These are phyloP conservation scores for Acleris emargana DNA, from an alignment of 2,888 invertebrate species.

Conservation along the genomic window DNA sequence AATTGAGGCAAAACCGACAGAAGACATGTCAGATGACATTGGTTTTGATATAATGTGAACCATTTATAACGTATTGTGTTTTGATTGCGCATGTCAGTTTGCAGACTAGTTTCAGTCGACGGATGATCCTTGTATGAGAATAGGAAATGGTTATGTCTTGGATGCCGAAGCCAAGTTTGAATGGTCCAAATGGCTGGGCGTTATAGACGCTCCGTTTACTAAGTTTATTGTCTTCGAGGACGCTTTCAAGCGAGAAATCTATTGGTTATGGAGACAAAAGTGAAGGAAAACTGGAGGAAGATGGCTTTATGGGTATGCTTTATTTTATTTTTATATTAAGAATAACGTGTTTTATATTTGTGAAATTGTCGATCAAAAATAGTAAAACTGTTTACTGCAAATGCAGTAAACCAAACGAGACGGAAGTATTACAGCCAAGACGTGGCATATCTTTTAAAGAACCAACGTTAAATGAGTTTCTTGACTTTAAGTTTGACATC, in stretches of 20 bases:
- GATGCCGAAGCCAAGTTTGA: conserved; percentile 67
- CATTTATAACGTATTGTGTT: conserved; percentile 82
- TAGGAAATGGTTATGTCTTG: conserved; percentile 75
- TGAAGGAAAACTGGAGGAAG: conserved; percentile 38
- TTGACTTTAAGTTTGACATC: too few species aligned
- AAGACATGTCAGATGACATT: conserved; percentile 30
- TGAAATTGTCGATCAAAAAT: too few species aligned
- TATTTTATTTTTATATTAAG: not conserved
- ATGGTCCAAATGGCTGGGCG: conserved; percentile 62
- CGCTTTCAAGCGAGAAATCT: conserved; percentile 55
- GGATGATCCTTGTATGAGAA: conserved; percentile 65
- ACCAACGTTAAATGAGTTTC: too few species aligned
- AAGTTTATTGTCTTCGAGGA: conserved; percentile 66
- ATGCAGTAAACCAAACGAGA: not conserved
- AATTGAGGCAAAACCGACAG: conserved; percentile 14
- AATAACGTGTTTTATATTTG: too few species aligned
- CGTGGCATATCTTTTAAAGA: too few species aligned
- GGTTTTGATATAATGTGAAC: conserved; percentile 61
- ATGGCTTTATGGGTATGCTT: conserved; percentile 22
- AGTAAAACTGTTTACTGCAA: not conserved
- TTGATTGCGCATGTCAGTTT: conserved; percentile 75
- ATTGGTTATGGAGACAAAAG: conserved; percentile 45
- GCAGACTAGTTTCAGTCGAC: conserved; percentile 66
- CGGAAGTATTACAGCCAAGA: too few species aligned
- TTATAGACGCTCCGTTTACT: conserved; percentile 63